A percentile compares a stretch with the other conserved stretches of the same genome.
Conservation (phyloP, 2,113 vertebrate species). For the Bubo bubo region DNA sequence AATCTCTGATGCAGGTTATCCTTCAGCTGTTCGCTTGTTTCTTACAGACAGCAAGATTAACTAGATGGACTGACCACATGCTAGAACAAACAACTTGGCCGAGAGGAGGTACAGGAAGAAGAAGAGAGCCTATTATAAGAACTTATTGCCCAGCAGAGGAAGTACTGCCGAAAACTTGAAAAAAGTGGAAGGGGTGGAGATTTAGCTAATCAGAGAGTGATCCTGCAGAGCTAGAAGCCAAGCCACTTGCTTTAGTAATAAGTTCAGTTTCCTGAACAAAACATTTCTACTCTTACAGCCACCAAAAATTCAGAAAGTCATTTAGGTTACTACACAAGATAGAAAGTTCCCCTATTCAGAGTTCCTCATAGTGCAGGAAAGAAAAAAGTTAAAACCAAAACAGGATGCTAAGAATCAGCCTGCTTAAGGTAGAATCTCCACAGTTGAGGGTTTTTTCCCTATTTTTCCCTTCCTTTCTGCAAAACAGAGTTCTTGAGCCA, state of each 20-base stretch:
- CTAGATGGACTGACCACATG: not conserved
- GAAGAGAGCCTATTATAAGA: not conserved
- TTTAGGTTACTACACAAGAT: not conserved
- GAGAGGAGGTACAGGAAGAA: conserved; percentile 16
- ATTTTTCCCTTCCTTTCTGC: not conserved
- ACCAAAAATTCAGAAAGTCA: conserved; percentile 8
- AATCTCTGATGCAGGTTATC: not conserved
- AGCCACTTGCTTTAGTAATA: not conserved
- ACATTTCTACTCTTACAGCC: not conserved
- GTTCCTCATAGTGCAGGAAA: conserved; percentile 51
- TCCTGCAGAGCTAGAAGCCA: not conserved
- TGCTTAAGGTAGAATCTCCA: conserved; percentile 34
- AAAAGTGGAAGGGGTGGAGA: conserved; percentile 28
- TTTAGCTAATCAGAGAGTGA: not conserved
- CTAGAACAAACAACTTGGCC: not conserved
- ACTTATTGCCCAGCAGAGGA: conserved; percentile 37
- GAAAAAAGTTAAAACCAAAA: conserved; percentile 30
- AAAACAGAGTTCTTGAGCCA: not conserved
- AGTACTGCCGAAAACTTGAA: conserved; percentile 16
- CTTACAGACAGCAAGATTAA: not conserved
- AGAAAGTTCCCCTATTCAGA: conserved; percentile 51
- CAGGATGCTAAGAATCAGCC: conserved; percentile 50
- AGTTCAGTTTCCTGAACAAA: not conserved
- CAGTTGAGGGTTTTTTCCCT: not conserved
- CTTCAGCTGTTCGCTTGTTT: not conserved